These are phyloP conservation scores for Rhaphigaster nebulosa DNA, from an alignment of 2,888 invertebrate species.

Conservation along the genomic window DNA sequence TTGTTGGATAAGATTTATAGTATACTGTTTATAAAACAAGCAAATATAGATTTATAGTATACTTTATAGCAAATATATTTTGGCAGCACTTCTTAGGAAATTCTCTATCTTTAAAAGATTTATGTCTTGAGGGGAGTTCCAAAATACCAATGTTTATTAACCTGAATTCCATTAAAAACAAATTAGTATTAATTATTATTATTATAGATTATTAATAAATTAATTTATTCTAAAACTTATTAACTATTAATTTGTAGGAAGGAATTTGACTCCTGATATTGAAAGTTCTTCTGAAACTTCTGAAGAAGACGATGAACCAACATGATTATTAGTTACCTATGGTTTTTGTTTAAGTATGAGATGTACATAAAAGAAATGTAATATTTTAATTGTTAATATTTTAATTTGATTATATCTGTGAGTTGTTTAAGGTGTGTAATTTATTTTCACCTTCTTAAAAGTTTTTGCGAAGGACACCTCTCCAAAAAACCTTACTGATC, in stretches of 20 bases:
- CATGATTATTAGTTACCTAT: not conserved
- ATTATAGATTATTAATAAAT: too few relatives aligned
- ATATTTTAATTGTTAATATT: not conserved
- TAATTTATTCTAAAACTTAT: too few relatives aligned
- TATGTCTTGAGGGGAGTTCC: too few relatives aligned
- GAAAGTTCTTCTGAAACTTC: slow-evolving; percentile 7
- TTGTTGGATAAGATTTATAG: too few relatives aligned
- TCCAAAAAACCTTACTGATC: not conserved
- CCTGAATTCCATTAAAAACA: too few relatives aligned
- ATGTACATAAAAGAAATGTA: not conserved
- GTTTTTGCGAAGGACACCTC: not conserved
- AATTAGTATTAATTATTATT: too few relatives aligned
- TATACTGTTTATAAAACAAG: too few relatives aligned
- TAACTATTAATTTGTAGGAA: not conserved
- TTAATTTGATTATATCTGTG: not conserved
- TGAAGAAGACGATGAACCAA: slow-evolving; percentile 17
- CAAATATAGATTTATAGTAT: too few relatives aligned
- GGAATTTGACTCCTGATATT: slow-evolving; percentile 10
- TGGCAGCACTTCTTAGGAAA: too few relatives aligned
- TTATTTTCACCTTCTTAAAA: not conserved
- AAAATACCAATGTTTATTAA: too few relatives aligned
- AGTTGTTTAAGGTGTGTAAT: not conserved
- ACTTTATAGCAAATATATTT: too few relatives aligned
- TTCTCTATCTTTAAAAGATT: too few relatives aligned
- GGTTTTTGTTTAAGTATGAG: not conserved